phyloP scores from a whole-genome alignment of 2,888 invertebrate genomes.

The Mesochorus sp. region DNA sequence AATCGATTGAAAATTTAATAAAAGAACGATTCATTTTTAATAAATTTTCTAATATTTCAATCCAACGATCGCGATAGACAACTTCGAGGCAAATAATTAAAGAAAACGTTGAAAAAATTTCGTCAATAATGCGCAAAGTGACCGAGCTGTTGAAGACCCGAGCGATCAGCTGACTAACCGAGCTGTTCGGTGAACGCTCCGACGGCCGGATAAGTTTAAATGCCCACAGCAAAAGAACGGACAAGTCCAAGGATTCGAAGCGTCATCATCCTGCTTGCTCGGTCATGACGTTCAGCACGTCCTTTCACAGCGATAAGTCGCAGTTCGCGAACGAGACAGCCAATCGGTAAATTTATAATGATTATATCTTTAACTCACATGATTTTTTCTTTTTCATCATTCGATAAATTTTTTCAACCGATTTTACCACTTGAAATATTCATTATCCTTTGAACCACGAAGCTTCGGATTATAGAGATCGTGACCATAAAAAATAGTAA shows the following conservation, averaged over 20 bases:
- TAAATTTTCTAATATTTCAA: no score
- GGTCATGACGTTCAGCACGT: conserved; percentile 79
- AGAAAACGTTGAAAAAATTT: conserved; percentile 58
- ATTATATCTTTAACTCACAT: background rate
- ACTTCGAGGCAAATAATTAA: background rate
- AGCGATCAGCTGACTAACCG: conserved; percentile 77
- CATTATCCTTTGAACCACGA: no score
- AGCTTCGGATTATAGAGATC: no score
- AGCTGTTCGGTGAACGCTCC: conserved; percentile 69
- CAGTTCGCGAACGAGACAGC: conserved; percentile 73
- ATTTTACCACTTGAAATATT: no score
- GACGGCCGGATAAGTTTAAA: conserved; percentile 51
- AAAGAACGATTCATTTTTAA: no score
- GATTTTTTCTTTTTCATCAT: background rate
- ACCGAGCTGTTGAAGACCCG: conserved; percentile 72
- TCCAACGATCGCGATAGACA: background rate
- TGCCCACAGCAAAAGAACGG: conserved; percentile 56
- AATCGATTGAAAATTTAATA: no score
- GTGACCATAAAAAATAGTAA: no score
- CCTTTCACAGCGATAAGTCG: conserved; percentile 76
- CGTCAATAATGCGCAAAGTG: conserved; percentile 70
- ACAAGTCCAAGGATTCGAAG: conserved; percentile 59
- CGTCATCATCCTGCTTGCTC: conserved; percentile 67
- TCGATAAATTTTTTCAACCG: background rate
- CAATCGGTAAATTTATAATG: conserved; percentile 71